Conservation (phyloP, 2,888 invertebrate genomes). For the Rutpela maculata region DNA sequence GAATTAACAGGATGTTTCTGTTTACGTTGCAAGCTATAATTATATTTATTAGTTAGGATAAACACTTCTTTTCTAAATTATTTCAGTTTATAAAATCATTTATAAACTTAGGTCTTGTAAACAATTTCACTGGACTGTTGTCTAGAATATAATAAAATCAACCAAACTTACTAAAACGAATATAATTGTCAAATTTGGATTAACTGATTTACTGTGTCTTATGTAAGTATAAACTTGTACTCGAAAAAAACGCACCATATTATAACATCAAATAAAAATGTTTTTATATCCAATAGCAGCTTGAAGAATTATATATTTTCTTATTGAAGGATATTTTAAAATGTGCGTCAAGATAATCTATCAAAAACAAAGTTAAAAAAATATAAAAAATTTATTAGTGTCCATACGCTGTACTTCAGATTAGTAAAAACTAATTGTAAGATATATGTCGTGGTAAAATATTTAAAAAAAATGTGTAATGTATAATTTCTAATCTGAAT, state of each 20-base stretch:
- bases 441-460: conserved; percentile 41
- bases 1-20: background rate
- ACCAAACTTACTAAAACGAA: background rate
- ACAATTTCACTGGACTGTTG: background rate
- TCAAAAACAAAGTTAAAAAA: conserved; percentile 62
- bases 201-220: background rate
- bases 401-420: conserved; percentile 62
- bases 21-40: background rate
- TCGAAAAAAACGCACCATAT: conserved; percentile 69
- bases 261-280: conserved; percentile 56
- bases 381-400: conserved; percentile 55
- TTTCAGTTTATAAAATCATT: background rate
- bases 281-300: conserved; percentile 63
- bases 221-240: background rate
- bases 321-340: conserved; percentile 79
- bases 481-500: conserved; percentile 65
- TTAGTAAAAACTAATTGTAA: conserved; percentile 52
- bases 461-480: conserved; percentile 43
- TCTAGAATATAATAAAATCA: background rate
- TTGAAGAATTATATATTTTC: conserved; percentile 75
- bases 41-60: background rate
- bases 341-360: conserved; percentile 78
- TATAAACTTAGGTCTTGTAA: background rate
- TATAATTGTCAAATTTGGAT: too few relatives aligned
- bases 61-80: background rate